Evolutionary conservation across 1,140 invertebrate genomes (phyloP), one percentile per base, ranked within the genome.

Genomic region (Sycophaga agraensis): DNA sequence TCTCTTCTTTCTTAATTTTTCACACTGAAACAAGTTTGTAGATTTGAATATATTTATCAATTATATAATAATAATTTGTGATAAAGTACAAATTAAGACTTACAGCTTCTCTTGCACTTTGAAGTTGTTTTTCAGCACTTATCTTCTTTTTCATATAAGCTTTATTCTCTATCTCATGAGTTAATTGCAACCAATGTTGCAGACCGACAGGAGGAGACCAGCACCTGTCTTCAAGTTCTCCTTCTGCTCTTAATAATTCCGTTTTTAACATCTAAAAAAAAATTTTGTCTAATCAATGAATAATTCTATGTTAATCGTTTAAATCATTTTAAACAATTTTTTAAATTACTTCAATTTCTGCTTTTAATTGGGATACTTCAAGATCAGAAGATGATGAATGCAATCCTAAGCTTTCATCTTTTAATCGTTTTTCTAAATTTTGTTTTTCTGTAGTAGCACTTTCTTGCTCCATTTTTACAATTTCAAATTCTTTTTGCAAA

Each of bases 141-240:
- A 88, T 80, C 72, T 93, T 92, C 78, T 97, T 97, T 62, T 90
- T 89, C 60, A 91, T 86, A 76, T 95, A 96, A 37, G 89, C 81
- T 69, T 91, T 89, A 75, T 92, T 91, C 82, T 98, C 95, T 56
- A 96, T 84, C 82, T 98, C 95, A 78, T 97, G 92, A 0, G 94
- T 97, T 14, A 97, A 81, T 75, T 97, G 94, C 12, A 98, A 80
- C 94, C 94, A 98, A 63, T 92, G 88, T 72, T 96, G 94, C 7
- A 97, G 82, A n/a, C 91, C 91, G 21, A 85, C 79, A 2, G 94
- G 93, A 1, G 93, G 90, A 9, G 90, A 86, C 91, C 89, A 95
- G 73, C 90, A 93, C 50, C 91, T 85, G 72, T 93, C 91, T 70
- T 94, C 91, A 21, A 96, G 80, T 79, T 96, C 92, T 37, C 90